These are phyloP conservation scores for Drosophila arawakana DNA, from an alignment of 1,140 invertebrate genomes.

Conservation along the genomic window DNA sequence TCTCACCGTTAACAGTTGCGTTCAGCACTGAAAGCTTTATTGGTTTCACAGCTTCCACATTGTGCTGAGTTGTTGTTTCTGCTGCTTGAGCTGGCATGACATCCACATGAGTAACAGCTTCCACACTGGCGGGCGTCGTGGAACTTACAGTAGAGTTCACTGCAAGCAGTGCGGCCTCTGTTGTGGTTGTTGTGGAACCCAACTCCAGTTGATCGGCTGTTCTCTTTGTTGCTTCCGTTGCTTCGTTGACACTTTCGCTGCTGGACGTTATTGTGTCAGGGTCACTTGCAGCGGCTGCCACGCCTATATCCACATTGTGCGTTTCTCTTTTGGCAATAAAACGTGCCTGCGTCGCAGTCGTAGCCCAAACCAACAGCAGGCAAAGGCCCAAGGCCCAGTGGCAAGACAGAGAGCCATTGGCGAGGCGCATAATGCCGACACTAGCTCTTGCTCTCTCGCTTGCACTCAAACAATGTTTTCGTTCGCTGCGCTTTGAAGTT, in stretches of 20 bases:
- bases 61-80: not conserved
- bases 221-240: conserved; percentile 6
- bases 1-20: not conserved
- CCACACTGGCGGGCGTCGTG: not conserved
- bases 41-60: not conserved
- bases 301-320: conserved; percentile 31
- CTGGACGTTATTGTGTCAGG: conserved; percentile 65
- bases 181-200: not conserved
- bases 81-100: not conserved
- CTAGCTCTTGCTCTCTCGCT: conserved; percentile 13
- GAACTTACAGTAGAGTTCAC: not conserved
- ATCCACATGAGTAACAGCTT: not conserved
- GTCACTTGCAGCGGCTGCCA: conserved; percentile 50
- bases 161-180: not conserved
- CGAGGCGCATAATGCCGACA: conserved; percentile 52
- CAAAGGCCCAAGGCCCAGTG: conserved; percentile 38
- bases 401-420: conserved; percentile 27
- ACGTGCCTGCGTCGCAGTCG: conserved; percentile 63
- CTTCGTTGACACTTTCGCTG: conserved; percentile 52
- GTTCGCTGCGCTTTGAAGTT: conserved; percentile 54
- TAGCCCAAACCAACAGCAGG: conserved; percentile 49
- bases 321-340: conserved; percentile 79
- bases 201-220: not conserved
- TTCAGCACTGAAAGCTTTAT: not conserved
- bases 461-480: conserved; percentile 41